Evolutionary conservation across 2,797 vertebrate genomes (phyloP), one percentile per base, ranked within the genome.

Genomic region (Botia almorhae): DNA sequence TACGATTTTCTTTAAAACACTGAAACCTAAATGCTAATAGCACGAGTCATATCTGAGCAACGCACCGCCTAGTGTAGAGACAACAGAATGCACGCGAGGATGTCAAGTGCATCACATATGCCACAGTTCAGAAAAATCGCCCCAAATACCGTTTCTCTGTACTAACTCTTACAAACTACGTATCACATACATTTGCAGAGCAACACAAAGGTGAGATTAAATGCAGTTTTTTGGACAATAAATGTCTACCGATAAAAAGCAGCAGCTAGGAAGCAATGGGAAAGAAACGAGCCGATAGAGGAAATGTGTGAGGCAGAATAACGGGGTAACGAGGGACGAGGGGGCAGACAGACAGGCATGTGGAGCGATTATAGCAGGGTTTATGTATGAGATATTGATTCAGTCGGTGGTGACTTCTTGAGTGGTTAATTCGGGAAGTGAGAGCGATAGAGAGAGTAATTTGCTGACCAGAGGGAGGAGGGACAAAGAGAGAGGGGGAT

Each of bases 371-470:
- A 94, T 93, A 93, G 93, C 91, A 90, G 92, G 92, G 92, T 94
- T 95, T 95, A 95, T 95, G 93, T 94, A 95, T 94, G 94, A 95
- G 93, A 89, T 95, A 95, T 95, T 94, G 94, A 94, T 94, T 94
- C 92, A 93, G 93, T 94, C 92, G 90, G 93, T 94, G 93, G 93
- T 94, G 94, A 95, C 94, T 94, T 95, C 93, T 94, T 95, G 93
- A 94, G 94, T 94, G 94, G 93, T 94, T 95, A 94, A 95, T 94
- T 95, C 90, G 92, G 93, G 94, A 95, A 94, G 93, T 94, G 93
- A 94, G 93, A 87, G 93, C 90, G 89, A 94, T 94, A 92, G 91
- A 94, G 93, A 92, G 92, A 94, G 93, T 93, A 94, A 94, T 93
- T 93, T 91, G 88, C 90, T 92, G 90, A 93, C 91, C 90, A 90